These are phyloP conservation scores for Xiphophorus hellerii DNA, from an alignment of 2,113 vertebrate species.

Conservation along the genomic window DNA sequence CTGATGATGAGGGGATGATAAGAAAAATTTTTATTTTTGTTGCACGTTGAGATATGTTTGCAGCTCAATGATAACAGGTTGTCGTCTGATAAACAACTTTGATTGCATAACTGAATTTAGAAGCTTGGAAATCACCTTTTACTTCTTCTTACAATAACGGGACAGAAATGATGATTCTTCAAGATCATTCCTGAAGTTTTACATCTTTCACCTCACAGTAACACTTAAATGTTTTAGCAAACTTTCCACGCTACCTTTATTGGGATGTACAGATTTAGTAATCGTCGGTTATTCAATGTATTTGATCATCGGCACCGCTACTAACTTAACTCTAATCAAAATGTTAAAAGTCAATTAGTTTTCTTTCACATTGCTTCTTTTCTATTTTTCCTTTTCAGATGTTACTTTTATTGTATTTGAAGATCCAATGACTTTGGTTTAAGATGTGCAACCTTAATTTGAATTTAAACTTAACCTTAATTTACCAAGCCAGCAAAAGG, in stretches of 20 bases:
- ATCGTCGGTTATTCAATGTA: neutral
- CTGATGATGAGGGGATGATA: neutral
- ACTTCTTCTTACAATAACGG: too few species aligned
- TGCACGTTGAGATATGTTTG: neutral
- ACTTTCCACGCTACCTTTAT: neutral
- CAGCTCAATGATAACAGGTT: neutral
- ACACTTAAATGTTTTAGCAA: neutral
- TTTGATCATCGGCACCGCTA: neutral
- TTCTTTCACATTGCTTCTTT: too few species aligned
- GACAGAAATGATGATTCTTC: too few species aligned
- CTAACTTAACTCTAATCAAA: neutral
- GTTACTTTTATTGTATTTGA: too few species aligned
- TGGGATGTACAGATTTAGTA: neutral
- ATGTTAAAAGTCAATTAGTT: too few species aligned
- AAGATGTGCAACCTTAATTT: neutral
- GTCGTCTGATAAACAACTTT: too few species aligned
- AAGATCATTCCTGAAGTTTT: too few species aligned
- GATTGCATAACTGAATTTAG: neutral
- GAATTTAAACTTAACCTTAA: neutral
- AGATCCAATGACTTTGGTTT: too few species aligned
- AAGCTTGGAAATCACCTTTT: too few species aligned
- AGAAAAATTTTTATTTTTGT: neutral
- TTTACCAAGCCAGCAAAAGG: neutral
- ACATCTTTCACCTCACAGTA: too few species aligned
- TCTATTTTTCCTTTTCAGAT: too few species aligned